Percentiles rank a stretch among this genome's conserved stretches.
Evolutionary conservation across 2,888 invertebrate species (phyloP).

Genomic region (Enchytraeus crypticus): DNA sequence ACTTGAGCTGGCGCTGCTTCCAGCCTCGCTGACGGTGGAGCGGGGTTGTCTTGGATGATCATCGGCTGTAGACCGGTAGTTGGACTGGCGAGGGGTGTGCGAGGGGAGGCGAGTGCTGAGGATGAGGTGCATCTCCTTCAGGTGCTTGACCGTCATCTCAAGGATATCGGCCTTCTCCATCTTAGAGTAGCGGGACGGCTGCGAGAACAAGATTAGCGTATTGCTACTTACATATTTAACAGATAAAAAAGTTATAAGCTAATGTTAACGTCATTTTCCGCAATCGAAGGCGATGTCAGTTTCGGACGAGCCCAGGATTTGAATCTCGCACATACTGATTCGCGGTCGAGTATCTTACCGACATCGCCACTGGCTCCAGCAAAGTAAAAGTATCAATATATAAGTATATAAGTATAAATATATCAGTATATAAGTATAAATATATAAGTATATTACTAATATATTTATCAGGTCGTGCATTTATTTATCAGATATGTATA

Average conservation of each 20-base stretch:
- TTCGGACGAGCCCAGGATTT: too few relatives aligned
- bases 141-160: conserved; percentile 45
- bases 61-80: background rate
- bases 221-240: background rate
- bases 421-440: background rate
- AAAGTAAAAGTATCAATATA: background rate
- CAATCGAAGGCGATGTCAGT: too few relatives aligned
- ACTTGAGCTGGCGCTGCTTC: too few relatives aligned
- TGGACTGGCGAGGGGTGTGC: background rate
- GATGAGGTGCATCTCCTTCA: conserved; percentile 35
- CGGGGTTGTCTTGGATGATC: too few relatives aligned
- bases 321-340: too few relatives aligned
- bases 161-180: conserved; percentile 47
- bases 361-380: too few relatives aligned
- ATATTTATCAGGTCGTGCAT: too few relatives aligned
- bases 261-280: too few relatives aligned
- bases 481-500: too few relatives aligned
- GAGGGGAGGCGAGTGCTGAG: background rate
- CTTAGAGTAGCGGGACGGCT: conserved; percentile 44
- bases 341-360: too few relatives aligned
- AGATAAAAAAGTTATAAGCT: too few relatives aligned
- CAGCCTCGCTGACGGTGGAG: too few relatives aligned
- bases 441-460: background rate
- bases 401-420: background rate
- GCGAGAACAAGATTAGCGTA: conserved; percentile 3